These are phyloP conservation scores for Hiodon alosoides DNA, from an alignment of 2,113 vertebrate species.

Conservation along the genomic window DNA sequence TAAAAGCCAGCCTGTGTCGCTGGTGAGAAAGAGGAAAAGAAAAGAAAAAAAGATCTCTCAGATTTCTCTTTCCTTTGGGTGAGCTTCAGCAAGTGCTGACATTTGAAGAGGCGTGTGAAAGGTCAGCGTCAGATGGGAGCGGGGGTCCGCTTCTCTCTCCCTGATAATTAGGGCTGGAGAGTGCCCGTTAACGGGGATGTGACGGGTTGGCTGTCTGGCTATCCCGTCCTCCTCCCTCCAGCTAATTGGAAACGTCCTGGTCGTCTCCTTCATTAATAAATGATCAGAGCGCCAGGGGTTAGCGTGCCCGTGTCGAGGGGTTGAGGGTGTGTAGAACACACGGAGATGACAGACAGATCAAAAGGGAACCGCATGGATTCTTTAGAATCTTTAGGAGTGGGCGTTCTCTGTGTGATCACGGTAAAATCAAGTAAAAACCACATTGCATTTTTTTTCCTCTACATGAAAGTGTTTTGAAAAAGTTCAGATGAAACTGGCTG, in stretches of 20 bases:
- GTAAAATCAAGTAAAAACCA: neutral
- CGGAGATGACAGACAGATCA: neutral
- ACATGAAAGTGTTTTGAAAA: too few relatives aligned
- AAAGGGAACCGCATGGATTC: neutral
- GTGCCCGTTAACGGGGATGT: neutral
- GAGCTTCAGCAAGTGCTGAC: constrained; percentile 22
- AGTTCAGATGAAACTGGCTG: too few relatives aligned
- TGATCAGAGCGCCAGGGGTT: constrained; percentile 13
- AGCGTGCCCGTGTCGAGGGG: neutral
- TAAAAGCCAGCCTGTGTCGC: neutral
- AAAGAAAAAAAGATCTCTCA: too few relatives aligned
- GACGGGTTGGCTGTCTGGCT: neutral
- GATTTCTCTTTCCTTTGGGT: neutral
- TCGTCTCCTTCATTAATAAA: constrained; percentile 6
- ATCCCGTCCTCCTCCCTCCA: neutral
- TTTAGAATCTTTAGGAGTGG: neutral
- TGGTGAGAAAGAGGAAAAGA: neutral
- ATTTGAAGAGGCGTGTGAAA: constrained; percentile 33
- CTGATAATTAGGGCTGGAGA: constrained; percentile 24
- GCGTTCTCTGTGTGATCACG: neutral
- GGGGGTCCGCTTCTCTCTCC: constrained; percentile 6
- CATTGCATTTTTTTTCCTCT: too few relatives aligned
- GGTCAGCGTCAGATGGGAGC: constrained; percentile 14
- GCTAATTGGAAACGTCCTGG: constrained; percentile 16
- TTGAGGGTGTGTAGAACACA: neutral